Conservation (phyloP, 1,140 invertebrate species). For the Temnothorax curvispinosus region DNA sequence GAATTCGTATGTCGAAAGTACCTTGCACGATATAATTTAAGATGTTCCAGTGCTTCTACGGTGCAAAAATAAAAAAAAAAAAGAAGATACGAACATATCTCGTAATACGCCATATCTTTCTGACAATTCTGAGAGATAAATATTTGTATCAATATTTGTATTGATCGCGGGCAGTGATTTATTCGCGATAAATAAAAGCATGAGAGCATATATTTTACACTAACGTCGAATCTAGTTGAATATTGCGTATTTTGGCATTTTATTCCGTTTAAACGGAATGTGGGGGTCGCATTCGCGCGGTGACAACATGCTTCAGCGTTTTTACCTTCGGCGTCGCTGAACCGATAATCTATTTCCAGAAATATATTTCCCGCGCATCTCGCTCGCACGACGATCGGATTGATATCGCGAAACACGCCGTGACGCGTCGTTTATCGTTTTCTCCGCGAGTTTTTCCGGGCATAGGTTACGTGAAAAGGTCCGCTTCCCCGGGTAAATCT, state of each 20-base stretch:
- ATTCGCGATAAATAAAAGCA: conserved; percentile 7
- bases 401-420: conserved; percentile 64
- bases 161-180: not conserved
- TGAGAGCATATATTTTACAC: conserved; percentile 12
- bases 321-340: conserved; percentile 28
- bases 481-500: conserved; percentile 63
- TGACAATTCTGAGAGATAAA: not conserved
- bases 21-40: conserved; percentile 12
- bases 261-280: conserved; percentile 17
- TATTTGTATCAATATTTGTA: not conserved
- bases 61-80: not conserved
- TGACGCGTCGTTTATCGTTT: conserved; percentile 73
- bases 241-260: conserved; percentile 34
- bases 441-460: conserved; percentile 64
- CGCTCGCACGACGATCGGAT: conserved; percentile 57
- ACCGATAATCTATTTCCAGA: conserved; percentile 66
- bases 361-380: conserved; percentile 54
- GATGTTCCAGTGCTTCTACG: not conserved
- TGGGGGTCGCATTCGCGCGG: not conserved
- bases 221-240: conserved; percentile 18
- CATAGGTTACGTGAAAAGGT: conserved; percentile 61
- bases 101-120: not conserved
- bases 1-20: conserved; percentile 4
- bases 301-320: conserved; percentile 43
- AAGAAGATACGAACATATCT: not conserved